A percentile compares a stretch with the other conserved stretches of the same genome.
Conservation (phyloP, 2,113 vertebrate species). For the Felis catus region F.catus_Fca126_mat1.0 CM031425.1:57647501-57648000, state of each 20-base stretch:
- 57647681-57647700: neutral
- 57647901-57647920: rapidly evolving
- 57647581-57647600: rapidly evolving
- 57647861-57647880: neutral
- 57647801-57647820: neutral
- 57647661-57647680: neutral
- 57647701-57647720: neutral
- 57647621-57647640: too few species aligned
- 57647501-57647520: neutral
- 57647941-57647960: rapidly evolving
- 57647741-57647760: neutral
- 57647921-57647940: neutral
- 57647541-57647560: neutral
- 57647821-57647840: rapidly evolving
- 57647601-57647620: neutral
- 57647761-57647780: rapidly evolving
- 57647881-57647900: neutral
- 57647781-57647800: too few species aligned
- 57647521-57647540: neutral
- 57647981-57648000: neutral
- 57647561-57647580: neutral
- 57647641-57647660: neutral
- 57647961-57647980: neutral
- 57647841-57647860: neutral
- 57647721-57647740: neutral